phyloP scores from a whole-genome alignment of 2,888 invertebrate species.

The Lasioglossum figueresi region DNA sequence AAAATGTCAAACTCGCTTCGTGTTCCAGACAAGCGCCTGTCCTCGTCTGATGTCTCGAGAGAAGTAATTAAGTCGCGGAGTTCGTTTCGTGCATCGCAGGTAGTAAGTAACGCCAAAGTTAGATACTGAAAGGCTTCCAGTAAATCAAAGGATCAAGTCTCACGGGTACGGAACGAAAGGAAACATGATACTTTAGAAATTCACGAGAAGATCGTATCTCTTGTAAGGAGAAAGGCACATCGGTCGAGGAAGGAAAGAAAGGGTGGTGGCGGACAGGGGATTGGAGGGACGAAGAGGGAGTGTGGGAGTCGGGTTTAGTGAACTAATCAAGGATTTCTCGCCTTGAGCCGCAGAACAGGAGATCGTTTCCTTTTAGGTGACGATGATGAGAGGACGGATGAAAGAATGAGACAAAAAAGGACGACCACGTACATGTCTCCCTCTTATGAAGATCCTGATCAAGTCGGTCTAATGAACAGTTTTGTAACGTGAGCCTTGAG shows the following conservation, averaged over 20 bases:
- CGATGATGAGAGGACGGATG: conserved; percentile 64
- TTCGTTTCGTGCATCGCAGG: conserved; percentile 45
- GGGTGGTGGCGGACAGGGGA: conserved; percentile 18
- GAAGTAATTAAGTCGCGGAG: conserved; percentile 66
- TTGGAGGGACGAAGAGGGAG: conserved; percentile 25
- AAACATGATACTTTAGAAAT: conserved; percentile 74
- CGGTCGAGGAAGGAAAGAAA: conserved; percentile 48
- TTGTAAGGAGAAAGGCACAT: conserved; percentile 60
- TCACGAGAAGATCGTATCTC: conserved; percentile 71
- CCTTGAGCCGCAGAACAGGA: conserved; percentile 66
- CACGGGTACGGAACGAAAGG: conserved; percentile 66
- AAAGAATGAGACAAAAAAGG: conserved; percentile 68
- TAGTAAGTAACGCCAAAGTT: conserved; percentile 50
- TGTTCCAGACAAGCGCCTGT: conserved; percentile 22
- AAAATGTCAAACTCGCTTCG: neutral
- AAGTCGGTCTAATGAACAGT: conserved; percentile 75
- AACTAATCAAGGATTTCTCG: conserved; percentile 77
- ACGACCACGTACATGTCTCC: conserved; percentile 57
- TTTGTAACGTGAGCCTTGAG: conserved; percentile 67
- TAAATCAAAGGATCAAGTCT: conserved; percentile 73
- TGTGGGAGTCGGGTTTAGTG: conserved; percentile 48
- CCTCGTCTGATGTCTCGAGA: conserved; percentile 30
- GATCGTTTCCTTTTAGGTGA: conserved; percentile 73
- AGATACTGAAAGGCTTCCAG: conserved; percentile 60
- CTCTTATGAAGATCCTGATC: conserved; percentile 65